Base-by-base conservation (phyloP, 2,888 invertebrate genomes). In the Fragum whitleyi region DNA sequence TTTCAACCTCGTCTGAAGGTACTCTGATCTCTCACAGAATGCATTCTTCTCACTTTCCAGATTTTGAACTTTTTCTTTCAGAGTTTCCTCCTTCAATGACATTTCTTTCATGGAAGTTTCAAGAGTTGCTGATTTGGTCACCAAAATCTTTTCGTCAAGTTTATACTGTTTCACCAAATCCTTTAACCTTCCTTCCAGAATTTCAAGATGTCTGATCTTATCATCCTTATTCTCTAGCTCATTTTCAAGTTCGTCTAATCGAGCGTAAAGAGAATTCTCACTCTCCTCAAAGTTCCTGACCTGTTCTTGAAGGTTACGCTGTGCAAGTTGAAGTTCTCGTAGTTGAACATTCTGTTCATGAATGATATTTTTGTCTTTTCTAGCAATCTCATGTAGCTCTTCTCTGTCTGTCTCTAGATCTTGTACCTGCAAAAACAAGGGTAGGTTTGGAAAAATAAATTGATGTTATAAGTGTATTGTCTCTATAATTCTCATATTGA, bases 361-460 rank as follows among this genome's bases (percentile, higher is more conserved):
- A 36, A 93, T 92, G 73, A 87, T 87, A 71, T 85, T 87, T 85
- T 93, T 93, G 85, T 93, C 93, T 53, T 89, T 89, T 28, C 93
- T 85, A 7, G 92, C 89, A 47, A 92, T 91, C 69, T 92, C 91
- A 87, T 92, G 91, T 0, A 93, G 88, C 53, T 92, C 90, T 61
- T 93, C 92, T 69, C 92, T 75, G 81, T 93, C 93, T 14, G 82
- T 57, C 75, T 93, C 93, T 59, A 93, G 77, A 65, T 92, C 93
- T 36, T 86, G 79, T 39, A 93, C 86, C 93, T 93, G 83, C 0
- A 74, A 59, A 23, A 36, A 69, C n/a, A 7, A 39, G 6, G 14
- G 39, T 9, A 39, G 6, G 39, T 39, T 39, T n/a, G n/a, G n/a
- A n/a, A n/a, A n/a, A n/a, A n/a, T n/a, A n/a, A n/a, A n/a, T n/a